Evolutionary conservation across 2,888 invertebrate species (phyloP).

Genomic region (Pristionchus exspectatus): DNA sequence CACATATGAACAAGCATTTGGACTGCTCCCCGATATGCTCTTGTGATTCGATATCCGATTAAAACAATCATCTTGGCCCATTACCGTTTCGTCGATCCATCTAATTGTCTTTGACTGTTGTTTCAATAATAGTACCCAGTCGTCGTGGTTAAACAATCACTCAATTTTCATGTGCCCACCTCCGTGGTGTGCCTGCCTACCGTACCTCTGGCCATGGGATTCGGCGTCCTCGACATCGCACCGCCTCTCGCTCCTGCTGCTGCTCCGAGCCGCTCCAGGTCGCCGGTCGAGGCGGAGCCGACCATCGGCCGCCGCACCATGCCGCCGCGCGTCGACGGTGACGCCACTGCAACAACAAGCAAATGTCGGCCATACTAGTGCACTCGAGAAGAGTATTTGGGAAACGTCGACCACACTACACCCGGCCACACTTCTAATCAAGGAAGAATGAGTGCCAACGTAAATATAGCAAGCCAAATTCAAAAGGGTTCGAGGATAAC

Average conservation of each 20-base stretch:
- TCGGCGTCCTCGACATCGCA: not conserved
- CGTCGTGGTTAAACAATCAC: too few species aligned
- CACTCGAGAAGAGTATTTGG: not conserved
- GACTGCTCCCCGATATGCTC: too few species aligned
- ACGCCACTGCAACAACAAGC: not conserved
- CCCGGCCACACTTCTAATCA: not conserved
- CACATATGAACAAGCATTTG: too few species aligned
- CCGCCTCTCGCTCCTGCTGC: not conserved
- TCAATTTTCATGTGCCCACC: too few species aligned
- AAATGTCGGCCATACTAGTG: not conserved
- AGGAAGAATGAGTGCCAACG: too few species aligned
- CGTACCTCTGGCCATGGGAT: not conserved
- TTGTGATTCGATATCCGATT: too few species aligned
- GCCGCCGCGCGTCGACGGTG: not conserved
- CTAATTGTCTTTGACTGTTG: too few species aligned
- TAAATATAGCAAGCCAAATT: too few species aligned
- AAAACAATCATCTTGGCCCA: too few species aligned
- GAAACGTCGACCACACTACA: conserved; percentile 23
- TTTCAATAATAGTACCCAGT: too few species aligned
- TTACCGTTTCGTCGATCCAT: too few species aligned
- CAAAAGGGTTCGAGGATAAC: too few species aligned
- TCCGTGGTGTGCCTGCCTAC: not conserved
- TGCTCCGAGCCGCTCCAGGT: conserved; percentile 15
- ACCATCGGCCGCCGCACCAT: conserved; percentile 12
- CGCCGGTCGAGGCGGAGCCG: conserved; percentile 28